phyloP scores from a whole-genome alignment of 2,113 vertebrate species.

The Todiramphus saurophagus region DNA sequence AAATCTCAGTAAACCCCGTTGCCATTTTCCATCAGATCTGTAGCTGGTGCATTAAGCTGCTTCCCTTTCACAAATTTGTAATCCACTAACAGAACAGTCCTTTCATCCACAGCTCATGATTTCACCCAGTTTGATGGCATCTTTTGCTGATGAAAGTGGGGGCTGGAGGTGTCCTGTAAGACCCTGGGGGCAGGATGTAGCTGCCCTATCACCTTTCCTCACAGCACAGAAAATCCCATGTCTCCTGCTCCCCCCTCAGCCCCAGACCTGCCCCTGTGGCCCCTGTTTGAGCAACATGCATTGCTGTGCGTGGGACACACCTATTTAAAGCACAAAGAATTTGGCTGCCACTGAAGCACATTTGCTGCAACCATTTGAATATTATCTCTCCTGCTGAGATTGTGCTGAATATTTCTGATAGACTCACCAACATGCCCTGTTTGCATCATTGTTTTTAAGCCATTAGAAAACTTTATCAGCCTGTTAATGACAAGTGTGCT shows the following conservation, averaged over 20 bases:
- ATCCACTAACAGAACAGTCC: neutral
- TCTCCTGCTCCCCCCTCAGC: neutral
- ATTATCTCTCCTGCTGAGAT: neutral
- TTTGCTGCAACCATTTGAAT: neutral
- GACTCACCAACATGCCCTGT: neutral
- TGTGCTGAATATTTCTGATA: neutral
- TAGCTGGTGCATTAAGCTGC: neutral
- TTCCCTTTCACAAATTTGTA: neutral
- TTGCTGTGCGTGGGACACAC: neutral
- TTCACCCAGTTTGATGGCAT: neutral
- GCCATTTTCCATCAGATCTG: neutral
- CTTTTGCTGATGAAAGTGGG: neutral
- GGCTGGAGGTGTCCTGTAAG: neutral
- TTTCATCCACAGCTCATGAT: neutral
- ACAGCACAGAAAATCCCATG: rapidly evolving
- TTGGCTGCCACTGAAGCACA: neutral
- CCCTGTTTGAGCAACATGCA: neutral
- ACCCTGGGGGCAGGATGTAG: neutral
- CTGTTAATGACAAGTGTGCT: neutral
- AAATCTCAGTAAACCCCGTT: neutral
- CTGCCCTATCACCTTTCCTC: neutral
- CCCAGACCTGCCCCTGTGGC: neutral
- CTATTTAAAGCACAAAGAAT: neutral
- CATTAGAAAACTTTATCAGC: neutral
- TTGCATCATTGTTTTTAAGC: neutral